A percentile compares a stretch with the other conserved stretches of the same genome.
Evolutionary conservation across 2,113 vertebrate species (phyloP).

Genomic region (Hypocryptadius cinnamomeus): DNA sequence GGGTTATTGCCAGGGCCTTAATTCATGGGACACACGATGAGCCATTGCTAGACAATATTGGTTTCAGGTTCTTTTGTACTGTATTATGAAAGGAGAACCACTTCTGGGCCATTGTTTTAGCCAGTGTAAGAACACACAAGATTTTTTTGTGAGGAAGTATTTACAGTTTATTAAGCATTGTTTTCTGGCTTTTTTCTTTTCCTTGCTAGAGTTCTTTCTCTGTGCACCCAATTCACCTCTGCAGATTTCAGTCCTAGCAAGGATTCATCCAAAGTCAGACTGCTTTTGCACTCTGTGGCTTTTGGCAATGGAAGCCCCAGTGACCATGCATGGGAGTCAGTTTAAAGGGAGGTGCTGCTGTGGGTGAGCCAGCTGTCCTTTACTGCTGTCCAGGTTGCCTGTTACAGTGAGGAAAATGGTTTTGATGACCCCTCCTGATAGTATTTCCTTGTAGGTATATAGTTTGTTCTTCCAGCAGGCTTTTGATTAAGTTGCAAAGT

Average conservation of each 20-base stretch:
- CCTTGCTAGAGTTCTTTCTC: neutral
- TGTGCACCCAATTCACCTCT: neutral
- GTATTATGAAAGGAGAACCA: neutral
- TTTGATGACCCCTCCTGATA: neutral
- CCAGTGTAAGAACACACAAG: neutral
- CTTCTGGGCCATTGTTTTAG: neutral
- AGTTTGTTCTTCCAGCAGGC: neutral
- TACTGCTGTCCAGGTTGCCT: neutral
- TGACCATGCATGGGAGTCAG: neutral
- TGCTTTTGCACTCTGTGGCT: neutral
- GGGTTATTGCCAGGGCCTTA: conserved; percentile 7
- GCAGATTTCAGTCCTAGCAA: neutral
- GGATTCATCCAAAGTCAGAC: neutral
- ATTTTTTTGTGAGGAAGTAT: neutral
- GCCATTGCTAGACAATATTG: neutral
- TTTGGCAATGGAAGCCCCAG: neutral
- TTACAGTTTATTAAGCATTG: neutral
- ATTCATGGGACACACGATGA: neutral
- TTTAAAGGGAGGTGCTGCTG: neutral
- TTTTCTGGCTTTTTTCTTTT: neutral
- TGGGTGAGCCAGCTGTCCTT: neutral
- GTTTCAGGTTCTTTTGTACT: conserved; percentile 12
- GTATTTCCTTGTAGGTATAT: neutral
- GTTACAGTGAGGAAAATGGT: neutral
- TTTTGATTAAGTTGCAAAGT: neutral